A percentile compares a stretch with the other conserved stretches of the same genome.
Evolutionary conservation across 2,888 invertebrate species (phyloP).

Genomic region (Eristalinus sepulchralis): DNA sequence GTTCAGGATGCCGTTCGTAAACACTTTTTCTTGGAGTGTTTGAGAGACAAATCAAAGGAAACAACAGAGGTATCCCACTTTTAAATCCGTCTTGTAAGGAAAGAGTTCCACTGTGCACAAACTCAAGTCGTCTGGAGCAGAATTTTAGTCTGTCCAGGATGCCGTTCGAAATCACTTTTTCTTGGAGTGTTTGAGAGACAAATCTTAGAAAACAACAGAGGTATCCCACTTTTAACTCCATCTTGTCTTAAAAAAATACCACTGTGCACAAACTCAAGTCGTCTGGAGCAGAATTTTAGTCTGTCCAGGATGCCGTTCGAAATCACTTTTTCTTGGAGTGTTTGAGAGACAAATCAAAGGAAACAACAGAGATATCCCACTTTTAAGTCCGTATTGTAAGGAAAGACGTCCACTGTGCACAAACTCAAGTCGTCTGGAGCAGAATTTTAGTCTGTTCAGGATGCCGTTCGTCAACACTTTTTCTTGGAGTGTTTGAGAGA

Average conservation of each 20-base stretch:
- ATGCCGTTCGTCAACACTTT: constrained; percentile 24
- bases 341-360: not conserved
- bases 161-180: not conserved
- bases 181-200: not conserved
- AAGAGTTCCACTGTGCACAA: too few species aligned
- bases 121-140: not conserved
- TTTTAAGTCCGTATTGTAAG: not conserved
- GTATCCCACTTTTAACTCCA: not conserved
- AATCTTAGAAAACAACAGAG: not conserved
- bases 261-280: not conserved
- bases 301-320: not conserved
- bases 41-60: not conserved
- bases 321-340: not conserved
- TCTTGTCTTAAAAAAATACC: not conserved
- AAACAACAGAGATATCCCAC: not conserved
- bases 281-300: not conserved
- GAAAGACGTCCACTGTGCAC: not conserved
- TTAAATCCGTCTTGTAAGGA: not conserved
- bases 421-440: constrained; percentile 31
- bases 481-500: constrained; percentile 30
- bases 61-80: not conserved
- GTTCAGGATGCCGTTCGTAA: not conserved
- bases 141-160: not conserved
- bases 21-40: not conserved
- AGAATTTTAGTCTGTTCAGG: constrained; percentile 27